Base-by-base conservation (phyloP, 2,797 vertebrate genomes). In the Eupleurogrammus muticus region DNA sequence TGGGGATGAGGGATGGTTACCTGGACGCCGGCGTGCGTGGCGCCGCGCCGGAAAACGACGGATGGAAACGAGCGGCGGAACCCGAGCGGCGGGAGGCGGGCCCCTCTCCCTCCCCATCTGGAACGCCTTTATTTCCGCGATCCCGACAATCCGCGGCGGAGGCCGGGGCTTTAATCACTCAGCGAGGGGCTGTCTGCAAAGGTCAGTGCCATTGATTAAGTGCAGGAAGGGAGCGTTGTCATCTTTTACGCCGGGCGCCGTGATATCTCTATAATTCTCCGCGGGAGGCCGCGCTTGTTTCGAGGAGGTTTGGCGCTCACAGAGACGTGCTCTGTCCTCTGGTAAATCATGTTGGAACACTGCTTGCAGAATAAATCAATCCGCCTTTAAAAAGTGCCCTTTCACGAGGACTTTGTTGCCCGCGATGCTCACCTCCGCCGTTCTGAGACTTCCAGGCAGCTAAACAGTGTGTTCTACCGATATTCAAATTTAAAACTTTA, bases 121-220 rank as follows among this genome's bases (percentile, higher is more conserved):
- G 85, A n/a, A 87, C 68, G 71, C 71, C 79, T 85, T 82, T 85
- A 77, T 83, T 81, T 85, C 79, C 36, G 24, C 54, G 34, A 79
- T 77, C 73, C 63, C 44, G 14, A 75, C 70, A 73, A 79, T 82
- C 72, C 60, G 32, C 83, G 77, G n/a, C 79, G 61, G 86, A 80
- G 89, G 73, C 90, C 89, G 56, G n/a, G 79, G 85, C 81, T 91
- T 94, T 93, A 94, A 94, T 93, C 93, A 93, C 93, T 90, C 92
- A 91, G 92, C 73, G 24, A 85, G 92, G 83, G 80, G 85, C 76
- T 85, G 83, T 86, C 90, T 87, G 86, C 87, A 93, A 93, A 93
- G 93, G 92, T 94, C 93, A 93, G 84, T 88, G 67, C 74, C 83
- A 75, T 80, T 94, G 93, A 94, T 93, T 85, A 92, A 92, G 83